Percentiles rank a stretch among this genome's conserved stretches.
These are phyloP conservation scores for Dusona sp. DNA, from an alignment of 2,888 invertebrate species.

Conservation along the genomic window DNA sequence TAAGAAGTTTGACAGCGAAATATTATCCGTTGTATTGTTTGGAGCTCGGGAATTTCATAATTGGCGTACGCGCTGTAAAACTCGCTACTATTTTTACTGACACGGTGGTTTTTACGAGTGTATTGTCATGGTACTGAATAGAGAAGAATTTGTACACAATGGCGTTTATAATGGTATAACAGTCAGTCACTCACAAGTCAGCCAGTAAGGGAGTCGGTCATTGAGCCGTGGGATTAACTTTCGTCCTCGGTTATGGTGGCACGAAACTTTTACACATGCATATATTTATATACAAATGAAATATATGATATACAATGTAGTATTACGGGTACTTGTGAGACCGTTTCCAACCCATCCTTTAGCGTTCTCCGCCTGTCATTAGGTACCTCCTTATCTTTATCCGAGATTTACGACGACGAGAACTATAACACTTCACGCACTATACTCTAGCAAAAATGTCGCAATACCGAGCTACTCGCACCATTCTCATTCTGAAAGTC, in stretches of 20 bases:
- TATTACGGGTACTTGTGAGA: conserved; percentile 16
- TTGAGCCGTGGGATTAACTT: conserved; percentile 77
- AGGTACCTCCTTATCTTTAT: conserved; percentile 53
- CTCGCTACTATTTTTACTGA: conserved; percentile 26
- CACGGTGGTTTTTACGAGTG: conserved; percentile 44
- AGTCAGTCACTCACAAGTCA: conserved; percentile 72
- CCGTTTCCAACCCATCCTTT: conserved; percentile 17
- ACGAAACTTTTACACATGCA: conserved; percentile 9
- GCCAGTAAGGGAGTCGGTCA: conserved; percentile 74
- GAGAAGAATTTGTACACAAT: conserved; percentile 38
- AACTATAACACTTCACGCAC: conserved; percentile 55
- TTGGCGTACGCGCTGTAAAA: conserved; percentile 47
- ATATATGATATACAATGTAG: conserved; percentile 15
- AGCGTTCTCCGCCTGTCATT: conserved; percentile 47
- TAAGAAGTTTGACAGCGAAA: conserved; percentile 57
- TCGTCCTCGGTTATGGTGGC: conserved; percentile 64
- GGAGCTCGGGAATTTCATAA: conserved; percentile 66
- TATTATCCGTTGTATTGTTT: conserved; percentile 60
- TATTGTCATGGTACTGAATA: conserved; percentile 43
- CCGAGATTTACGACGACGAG: conserved; percentile 56
- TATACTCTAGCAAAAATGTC: conserved; percentile 45
- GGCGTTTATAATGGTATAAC: conserved; percentile 37
- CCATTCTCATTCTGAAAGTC: neutral
- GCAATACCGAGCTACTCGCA: conserved; percentile 42
- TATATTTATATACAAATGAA: conserved; percentile 16